Base-by-base conservation (phyloP, 1,140 invertebrate genomes). In the Papilio polytes region DNA sequence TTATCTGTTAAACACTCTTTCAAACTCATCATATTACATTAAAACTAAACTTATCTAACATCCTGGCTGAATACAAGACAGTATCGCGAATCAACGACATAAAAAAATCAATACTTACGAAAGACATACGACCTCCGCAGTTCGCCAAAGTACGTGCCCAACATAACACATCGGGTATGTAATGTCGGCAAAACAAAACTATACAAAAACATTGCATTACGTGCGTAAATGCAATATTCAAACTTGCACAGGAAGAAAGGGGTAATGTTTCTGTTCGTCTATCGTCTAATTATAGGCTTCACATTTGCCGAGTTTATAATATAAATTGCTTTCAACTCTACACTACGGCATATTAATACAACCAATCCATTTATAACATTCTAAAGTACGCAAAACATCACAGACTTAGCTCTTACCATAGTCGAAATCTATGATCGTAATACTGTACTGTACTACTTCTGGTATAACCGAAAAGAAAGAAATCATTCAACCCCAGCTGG, bases 151-250 rank as follows among this genome's bases (percentile, higher is more conserved):
- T 26, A 74, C 73, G 46, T 74, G 41, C 73, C 22, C 44, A 12
- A 51, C 20, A 46, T 46, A 74, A 74, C 7, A 46, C 36, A 74
- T 48, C 41, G 18, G 46, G 18, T 53, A 74, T 3, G 20, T 46
- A 51, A 74, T 26, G 20, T 20, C 20, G 73, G 73, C 73, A 26
- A 48, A 74, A 74, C 73, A 51, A 74, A 48, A 51, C 22, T 74
- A 74, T 51, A 74, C 20, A 46, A 26, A 26, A 74, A 74, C 73
- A 74, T 13, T 46, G 73, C 73, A 51, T 74, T 74, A 74, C 73
- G 73, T 51, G 73, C 20, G 73, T 74, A 74, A 74, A 74, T 74
- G 73, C 73, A 74, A 74, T 51, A 74, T 74, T 74, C 20, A 51
- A 4, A 74, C 22, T 76, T 46, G 73, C 4, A 51, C 74, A 76